Conservation (phyloP, 2,113 vertebrate genomes). For the Rostratula benghalensis region DNA sequence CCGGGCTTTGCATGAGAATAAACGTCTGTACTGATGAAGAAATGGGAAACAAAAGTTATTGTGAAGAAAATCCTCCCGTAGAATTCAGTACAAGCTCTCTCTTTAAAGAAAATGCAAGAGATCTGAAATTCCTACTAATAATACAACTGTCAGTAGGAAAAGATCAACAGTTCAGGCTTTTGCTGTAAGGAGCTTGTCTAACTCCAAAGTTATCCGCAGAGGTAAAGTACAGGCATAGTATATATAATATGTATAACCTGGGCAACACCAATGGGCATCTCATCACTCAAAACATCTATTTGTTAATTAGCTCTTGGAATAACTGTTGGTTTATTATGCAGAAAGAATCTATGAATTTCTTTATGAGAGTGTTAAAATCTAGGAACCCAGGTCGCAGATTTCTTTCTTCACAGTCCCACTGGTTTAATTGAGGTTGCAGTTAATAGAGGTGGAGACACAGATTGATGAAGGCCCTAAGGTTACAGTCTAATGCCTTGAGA, state of each 20-base stretch:
- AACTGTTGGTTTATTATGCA: neutral
- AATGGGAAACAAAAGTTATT: neutral
- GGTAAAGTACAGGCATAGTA: neutral
- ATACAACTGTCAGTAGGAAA: neutral
- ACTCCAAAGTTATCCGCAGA: neutral
- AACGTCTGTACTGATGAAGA: neutral
- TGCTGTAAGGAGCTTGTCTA: neutral
- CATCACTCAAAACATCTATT: neutral
- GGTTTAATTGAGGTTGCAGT: slow-evolving; percentile 12
- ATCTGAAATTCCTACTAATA: neutral
- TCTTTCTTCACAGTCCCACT: neutral
- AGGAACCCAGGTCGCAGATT: neutral
- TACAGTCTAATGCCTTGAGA: neutral
- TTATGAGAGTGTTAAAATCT: neutral
- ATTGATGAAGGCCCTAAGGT: slow-evolving; percentile 26
- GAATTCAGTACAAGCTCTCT: neutral
- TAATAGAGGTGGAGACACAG: neutral
- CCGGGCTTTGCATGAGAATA: neutral
- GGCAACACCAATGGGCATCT: neutral
- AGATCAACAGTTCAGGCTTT: neutral
- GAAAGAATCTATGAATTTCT: neutral
- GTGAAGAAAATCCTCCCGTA: neutral
- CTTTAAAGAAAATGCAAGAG: neutral
- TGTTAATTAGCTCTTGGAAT: neutral
- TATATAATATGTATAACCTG: neutral